These are phyloP conservation scores for Bubalus kerabau DNA, from an alignment of 2,113 vertebrate species.

Conservation along the genomic window DNA sequence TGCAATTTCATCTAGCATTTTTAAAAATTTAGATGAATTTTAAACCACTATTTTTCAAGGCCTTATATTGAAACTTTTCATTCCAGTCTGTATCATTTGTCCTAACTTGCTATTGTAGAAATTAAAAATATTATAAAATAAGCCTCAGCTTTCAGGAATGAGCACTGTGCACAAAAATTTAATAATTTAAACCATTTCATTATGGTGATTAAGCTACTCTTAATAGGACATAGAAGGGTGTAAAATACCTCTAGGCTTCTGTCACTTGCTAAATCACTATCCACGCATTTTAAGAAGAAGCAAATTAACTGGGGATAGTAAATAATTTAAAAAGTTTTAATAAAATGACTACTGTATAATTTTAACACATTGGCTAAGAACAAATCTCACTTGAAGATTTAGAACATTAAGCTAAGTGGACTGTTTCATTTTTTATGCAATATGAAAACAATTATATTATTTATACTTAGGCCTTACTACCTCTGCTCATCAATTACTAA, in stretches of 20 bases:
- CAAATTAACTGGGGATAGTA: not conserved
- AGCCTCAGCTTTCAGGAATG: not conserved
- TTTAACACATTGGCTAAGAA: not conserved
- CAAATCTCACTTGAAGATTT: not conserved
- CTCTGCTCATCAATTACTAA: not conserved
- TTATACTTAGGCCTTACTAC: not conserved
- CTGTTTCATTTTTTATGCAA: not conserved
- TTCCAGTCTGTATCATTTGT: not conserved
- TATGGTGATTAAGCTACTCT: not conserved
- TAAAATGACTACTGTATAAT: not conserved
- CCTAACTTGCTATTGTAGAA: not conserved
- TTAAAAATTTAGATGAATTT: not conserved
- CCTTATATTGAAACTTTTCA: not conserved
- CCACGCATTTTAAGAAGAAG: not conserved
- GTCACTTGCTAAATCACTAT: not conserved
- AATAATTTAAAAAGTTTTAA: not conserved
- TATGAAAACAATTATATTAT: not conserved
- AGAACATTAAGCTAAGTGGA: not conserved
- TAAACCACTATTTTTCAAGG: not conserved
- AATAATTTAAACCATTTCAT: constrained; percentile 19
- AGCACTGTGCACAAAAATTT: not conserved
- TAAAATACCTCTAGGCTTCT: not conserved
- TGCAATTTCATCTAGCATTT: not conserved
- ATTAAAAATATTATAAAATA: not conserved
- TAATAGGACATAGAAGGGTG: not conserved